Evolutionary conservation across 2,797 vertebrate species (phyloP), one percentile per base, ranked within the genome.

Genomic region (Eulemur rubriventer): DNA sequence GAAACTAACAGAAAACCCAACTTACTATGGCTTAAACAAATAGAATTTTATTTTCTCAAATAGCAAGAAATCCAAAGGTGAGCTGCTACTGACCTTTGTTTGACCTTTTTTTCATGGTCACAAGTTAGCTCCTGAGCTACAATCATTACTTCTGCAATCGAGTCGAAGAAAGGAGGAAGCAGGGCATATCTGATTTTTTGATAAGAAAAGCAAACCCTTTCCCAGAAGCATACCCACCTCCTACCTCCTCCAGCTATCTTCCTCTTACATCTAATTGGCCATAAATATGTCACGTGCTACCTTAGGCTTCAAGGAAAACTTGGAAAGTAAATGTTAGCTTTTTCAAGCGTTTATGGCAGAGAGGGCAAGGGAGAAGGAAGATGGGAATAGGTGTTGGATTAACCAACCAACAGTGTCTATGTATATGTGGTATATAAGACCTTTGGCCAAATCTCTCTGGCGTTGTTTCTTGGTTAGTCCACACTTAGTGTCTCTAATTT

Each of bases 1-100:
- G 5, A 93, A 69, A 89, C 61, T 86, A 76, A 83, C n/a, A 82
- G 85, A 87, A 93, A 89, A 86, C 38, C 76, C 22, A 87, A 14
- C 8, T 78, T 89, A 22, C 26, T 79, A 2, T 95, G 46, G 33
- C 26, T 89, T 94, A 89, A 76, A 70, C 30, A 86, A 83, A 61
- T 93, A 94, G 61, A 11, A 92, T 92, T 89, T 79, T 79, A 24
- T 95, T 75, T 92, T 92, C 20, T 92, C 26, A 90, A 46, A 57
- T 38, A 80, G 80, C 57, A 91, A 52, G 65, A 96, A 65, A 72
- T 88, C 78, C 76, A 91, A 50, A 95, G 30, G 57, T 81, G 61
- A 92, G 26, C 57, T 91, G 4, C n/a, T 48, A 0, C 20, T 95
- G 46, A 70, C 73, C 41, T 87, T 83, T 84, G 69, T 79, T 75